A percentile compares a stretch with the other conserved stretches of the same genome.
These are phyloP conservation scores for Cataglyphis livida DNA, from an alignment of 2,888 invertebrate species.

Conservation along the genomic window DNA sequence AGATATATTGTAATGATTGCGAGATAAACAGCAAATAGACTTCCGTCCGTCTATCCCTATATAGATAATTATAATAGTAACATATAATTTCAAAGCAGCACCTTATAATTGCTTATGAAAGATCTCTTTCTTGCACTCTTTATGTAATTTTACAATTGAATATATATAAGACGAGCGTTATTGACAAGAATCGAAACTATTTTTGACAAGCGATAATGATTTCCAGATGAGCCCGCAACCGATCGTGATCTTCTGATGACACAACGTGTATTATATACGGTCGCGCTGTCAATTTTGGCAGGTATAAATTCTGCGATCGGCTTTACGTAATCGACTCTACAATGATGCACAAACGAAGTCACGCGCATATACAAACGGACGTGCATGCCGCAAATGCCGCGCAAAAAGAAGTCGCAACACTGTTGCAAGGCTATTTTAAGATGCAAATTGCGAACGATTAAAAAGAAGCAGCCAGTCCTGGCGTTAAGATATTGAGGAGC, in stretches of 20 bases:
- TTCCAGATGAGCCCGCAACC: not conserved
- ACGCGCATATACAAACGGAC: constrained; percentile 17
- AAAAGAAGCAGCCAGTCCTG: constrained; percentile 47
- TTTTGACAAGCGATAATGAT: not conserved
- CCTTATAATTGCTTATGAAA: not conserved
- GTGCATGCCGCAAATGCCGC: constrained; percentile 12
- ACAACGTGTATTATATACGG: not conserved
- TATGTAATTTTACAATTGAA: not conserved
- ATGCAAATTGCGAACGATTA: constrained; percentile 62
- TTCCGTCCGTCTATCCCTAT: not conserved
- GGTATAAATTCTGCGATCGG: constrained; percentile 25
- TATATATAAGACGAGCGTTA: not conserved
- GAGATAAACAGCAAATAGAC: not conserved
- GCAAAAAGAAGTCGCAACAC: constrained; percentile 45
- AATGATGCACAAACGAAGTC: constrained; percentile 18
- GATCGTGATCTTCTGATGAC: not conserved
- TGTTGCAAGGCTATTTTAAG: constrained; percentile 42
- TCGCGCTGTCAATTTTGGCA: not conserved
- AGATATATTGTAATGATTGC: not conserved
- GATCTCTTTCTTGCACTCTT: not conserved
- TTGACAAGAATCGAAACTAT: not conserved
- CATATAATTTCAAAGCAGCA: constrained; percentile 9
- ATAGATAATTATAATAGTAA: not conserved
- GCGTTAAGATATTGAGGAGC: constrained; percentile 23
- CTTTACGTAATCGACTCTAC: constrained; percentile 26